Conservation (phyloP, 2,797 vertebrate species). For the Acanthopagrus latus region DNA sequence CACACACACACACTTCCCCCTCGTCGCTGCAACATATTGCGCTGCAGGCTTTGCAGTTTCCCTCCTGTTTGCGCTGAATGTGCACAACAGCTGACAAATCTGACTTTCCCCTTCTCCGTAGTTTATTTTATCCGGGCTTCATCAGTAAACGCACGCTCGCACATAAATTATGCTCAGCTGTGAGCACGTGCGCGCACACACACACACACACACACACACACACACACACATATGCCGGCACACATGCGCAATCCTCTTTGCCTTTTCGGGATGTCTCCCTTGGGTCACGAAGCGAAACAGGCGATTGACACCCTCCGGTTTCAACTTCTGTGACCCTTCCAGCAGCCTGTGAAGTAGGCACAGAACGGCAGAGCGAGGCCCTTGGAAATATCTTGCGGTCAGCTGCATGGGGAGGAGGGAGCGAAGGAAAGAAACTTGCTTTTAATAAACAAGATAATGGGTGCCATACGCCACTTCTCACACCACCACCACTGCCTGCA, state of each 20-base stretch:
- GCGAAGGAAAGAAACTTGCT: conserved; percentile 83
- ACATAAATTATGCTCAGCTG: conserved; percentile 52
- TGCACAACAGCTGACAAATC: conserved; percentile 46
- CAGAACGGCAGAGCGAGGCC: conserved; percentile 75
- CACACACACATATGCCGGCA: conserved; percentile 36
- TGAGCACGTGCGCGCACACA: conserved; percentile 37
- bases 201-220: conserved; percentile 31
- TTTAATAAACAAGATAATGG: conserved; percentile 95
- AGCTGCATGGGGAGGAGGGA: conserved; percentile 82
- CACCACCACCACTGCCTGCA: conserved; percentile 75
- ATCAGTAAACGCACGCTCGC: conserved; percentile 48
- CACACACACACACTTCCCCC: neutral
- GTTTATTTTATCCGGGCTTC: conserved; percentile 34
- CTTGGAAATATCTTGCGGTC: conserved; percentile 90
- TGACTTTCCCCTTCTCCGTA: conserved; percentile 38
- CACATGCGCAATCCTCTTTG: conserved; percentile 19
- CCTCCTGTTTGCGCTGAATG: conserved; percentile 32
- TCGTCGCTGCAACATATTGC: neutral
- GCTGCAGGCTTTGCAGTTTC: conserved; percentile 44
- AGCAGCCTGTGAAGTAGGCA: conserved; percentile 79
- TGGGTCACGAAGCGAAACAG: conserved; percentile 59
- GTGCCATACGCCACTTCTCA: conserved; percentile 87
- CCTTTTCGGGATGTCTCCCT: conserved; percentile 52
- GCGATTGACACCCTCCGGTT: conserved; percentile 74
- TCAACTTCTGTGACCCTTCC: conserved; percentile 82